Conservation (phyloP, 2,797 vertebrate species). For the Oophaga sylvatica region DNA sequence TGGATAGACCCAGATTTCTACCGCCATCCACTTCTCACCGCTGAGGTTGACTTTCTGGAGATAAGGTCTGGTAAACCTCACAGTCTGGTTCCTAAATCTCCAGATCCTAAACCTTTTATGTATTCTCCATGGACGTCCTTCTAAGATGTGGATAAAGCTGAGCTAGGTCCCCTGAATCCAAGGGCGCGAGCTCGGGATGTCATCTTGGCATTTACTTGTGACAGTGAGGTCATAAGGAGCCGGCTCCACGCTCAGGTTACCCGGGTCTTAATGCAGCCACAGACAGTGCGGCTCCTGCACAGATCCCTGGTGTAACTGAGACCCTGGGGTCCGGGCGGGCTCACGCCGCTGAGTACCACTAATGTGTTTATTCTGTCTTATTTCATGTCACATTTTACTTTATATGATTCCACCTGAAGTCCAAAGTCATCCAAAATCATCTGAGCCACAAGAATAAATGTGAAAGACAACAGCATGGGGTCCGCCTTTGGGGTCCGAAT, state of each 20-base stretch:
- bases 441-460: neutral
- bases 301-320: neutral
- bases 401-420: too few species aligned
- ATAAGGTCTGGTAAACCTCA: slow-evolving; percentile 9
- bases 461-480: neutral
- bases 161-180: neutral
- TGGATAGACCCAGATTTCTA: neutral
- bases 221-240: slow-evolving; percentile 2
- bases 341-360: neutral
- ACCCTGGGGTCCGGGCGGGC: neutral
- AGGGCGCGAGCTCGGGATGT: neutral
- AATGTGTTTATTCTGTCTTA: neutral
- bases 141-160: neutral
- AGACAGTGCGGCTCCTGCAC: slow-evolving; percentile 29
- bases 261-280: neutral
- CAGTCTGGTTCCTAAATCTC: neutral
- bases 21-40: neutral
- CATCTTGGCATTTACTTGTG: neutral
- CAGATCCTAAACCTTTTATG: too few species aligned
- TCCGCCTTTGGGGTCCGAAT: too few species aligned
- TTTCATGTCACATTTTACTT: neutral
- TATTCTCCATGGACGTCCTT: neutral
- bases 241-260: slow-evolving; percentile 5
- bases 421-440: neutral
- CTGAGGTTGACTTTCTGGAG: neutral